These are phyloP conservation scores for Pseudomugil gertrudae DNA, from an alignment of 2,797 vertebrate species.

Conservation along the genomic window DNA sequence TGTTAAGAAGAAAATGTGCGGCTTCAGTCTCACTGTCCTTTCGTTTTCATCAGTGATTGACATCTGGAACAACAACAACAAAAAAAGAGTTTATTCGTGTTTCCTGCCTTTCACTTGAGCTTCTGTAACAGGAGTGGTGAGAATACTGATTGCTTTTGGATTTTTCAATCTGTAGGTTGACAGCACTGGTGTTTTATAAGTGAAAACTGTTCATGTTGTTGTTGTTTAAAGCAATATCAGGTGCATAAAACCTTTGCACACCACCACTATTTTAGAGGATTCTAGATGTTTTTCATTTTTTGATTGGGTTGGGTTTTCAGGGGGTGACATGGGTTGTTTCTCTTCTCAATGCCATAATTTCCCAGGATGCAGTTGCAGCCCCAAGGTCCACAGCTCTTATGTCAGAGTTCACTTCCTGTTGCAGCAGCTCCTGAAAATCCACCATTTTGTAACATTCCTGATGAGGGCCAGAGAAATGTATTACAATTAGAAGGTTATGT, in stretches of 20 bases:
- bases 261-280: constrained; percentile 35
- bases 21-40: background rate
- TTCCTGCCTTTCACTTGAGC: background rate
- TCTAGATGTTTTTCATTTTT: constrained; percentile 54
- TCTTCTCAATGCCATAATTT: constrained; percentile 74
- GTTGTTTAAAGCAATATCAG: background rate
- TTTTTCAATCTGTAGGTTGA: background rate
- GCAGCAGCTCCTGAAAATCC: constrained; percentile 70
- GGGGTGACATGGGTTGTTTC: constrained; percentile 62
- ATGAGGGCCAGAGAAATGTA: constrained; percentile 39
- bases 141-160: background rate
- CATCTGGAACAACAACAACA: background rate
- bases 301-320: constrained; percentile 44
- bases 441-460: constrained; percentile 73
- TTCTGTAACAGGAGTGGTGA: background rate
- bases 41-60: background rate
- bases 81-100: background rate
- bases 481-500: constrained; percentile 9
- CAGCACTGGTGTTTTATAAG: background rate
- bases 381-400: constrained; percentile 76
- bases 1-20: background rate
- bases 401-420: constrained; percentile 83
- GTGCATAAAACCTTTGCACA: background rate
- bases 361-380: constrained; percentile 77
- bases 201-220: background rate